phyloP scores from a whole-genome alignment of 2,888 invertebrate genomes.

The Zaprionus lineosus region DNA sequence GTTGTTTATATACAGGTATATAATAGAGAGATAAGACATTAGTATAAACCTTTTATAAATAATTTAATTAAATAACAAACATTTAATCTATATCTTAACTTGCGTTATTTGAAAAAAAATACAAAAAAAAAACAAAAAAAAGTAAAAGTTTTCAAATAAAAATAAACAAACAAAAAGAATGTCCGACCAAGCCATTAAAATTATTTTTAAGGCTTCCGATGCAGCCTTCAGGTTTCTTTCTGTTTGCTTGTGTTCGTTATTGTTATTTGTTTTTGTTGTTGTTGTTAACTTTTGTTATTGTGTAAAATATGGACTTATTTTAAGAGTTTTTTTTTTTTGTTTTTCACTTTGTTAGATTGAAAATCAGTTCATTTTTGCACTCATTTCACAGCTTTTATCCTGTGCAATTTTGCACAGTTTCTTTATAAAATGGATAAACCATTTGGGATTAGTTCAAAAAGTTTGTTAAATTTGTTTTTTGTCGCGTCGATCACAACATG shows the following conservation, averaged over 20 bases:
- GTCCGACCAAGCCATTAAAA: neutral
- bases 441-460: no score
- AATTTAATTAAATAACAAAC: slow-evolving; percentile 74
- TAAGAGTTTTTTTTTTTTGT: slow-evolving; percentile 6
- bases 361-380: neutral
- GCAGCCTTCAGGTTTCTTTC: slow-evolving; percentile 3
- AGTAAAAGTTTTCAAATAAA: neutral
- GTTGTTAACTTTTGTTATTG: slow-evolving; percentile 37
- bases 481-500: no score
- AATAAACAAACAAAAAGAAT: slow-evolving; percentile 22
- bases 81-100: slow-evolving; percentile 63
- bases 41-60: slow-evolving; percentile 64
- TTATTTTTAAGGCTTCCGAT: slow-evolving; percentile 9
- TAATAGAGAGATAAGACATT: slow-evolving; percentile 77
- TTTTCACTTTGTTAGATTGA: no score
- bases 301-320: slow-evolving; percentile 32
- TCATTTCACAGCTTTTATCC: no score
- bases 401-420: no score
- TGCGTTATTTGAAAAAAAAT: slow-evolving; percentile 43
- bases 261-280: slow-evolving; percentile 23
- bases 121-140: slow-evolving; percentile 12
- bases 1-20: slow-evolving; percentile 75
- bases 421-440: no score
- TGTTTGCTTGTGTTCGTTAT: slow-evolving; percentile 19
- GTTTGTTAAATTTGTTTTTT: no score